These are phyloP conservation scores for Cosmia trapezina DNA, from an alignment of 2,888 invertebrate species.

Conservation along the genomic window DNA sequence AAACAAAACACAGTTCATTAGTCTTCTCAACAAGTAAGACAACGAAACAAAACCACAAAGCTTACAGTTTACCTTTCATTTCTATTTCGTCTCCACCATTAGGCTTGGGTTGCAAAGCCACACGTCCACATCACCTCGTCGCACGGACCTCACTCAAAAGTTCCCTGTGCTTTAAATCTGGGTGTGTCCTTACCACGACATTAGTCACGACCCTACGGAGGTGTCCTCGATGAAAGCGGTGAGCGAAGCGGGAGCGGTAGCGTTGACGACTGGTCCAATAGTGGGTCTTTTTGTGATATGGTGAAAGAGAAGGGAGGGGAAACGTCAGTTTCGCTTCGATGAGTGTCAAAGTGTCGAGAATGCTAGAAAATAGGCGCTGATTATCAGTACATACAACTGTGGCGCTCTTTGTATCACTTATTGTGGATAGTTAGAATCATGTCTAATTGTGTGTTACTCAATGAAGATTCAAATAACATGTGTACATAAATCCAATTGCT, in stretches of 20 bases:
- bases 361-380: background rate
- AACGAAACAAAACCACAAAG: conserved; percentile 23
- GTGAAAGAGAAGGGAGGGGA: background rate
- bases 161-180: conserved; percentile 37
- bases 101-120: conserved; percentile 21
- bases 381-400: background rate
- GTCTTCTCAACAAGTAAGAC: conserved; percentile 8
- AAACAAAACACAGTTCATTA: conserved; percentile 23
- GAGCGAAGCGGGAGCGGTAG: background rate
- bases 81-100: conserved; percentile 28
- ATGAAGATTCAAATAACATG: background rate
- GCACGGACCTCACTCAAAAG: conserved; percentile 39
- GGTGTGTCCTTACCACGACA: conserved; percentile 23
- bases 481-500: background rate
- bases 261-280: background rate
- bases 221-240: background rate
- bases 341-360: too few species aligned
- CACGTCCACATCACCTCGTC: conserved; percentile 20
- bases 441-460: background rate
- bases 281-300: background rate
- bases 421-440: background rate
- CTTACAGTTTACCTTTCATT: conserved; percentile 29
- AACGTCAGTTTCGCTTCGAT: background rate
- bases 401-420: background rate
- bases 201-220: conserved; percentile 24